These are phyloP conservation scores for Paguma larvata DNA, from an alignment of 2,797 vertebrate genomes.

Conservation along the genomic window DNA sequence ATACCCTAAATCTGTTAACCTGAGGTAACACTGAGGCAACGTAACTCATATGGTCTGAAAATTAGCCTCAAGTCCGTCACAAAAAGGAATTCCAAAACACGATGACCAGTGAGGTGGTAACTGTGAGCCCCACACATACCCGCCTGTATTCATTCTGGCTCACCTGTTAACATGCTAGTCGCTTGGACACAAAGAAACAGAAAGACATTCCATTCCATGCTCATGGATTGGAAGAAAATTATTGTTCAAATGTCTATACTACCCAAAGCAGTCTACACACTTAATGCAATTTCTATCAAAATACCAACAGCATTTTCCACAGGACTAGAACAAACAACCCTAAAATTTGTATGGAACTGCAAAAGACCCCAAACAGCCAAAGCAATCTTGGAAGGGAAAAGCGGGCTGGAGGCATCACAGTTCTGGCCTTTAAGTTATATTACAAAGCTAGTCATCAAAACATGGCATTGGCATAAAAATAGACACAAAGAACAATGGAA, in stretches of 20 bases:
- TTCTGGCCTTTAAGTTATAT: neutral
- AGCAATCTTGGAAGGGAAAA: neutral
- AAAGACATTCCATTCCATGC: neutral
- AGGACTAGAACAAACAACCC: neutral
- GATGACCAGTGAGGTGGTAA: neutral
- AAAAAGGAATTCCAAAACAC: neutral
- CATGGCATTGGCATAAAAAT: neutral
- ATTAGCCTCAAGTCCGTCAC: neutral
- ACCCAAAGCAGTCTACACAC: neutral
- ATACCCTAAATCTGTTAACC: neutral
- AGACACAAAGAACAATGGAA: neutral
- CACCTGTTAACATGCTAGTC: neutral
- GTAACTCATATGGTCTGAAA: neutral
- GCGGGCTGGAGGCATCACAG: neutral
- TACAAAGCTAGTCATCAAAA: neutral
- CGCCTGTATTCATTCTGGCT: neutral
- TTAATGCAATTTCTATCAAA: neutral
- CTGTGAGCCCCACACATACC: neutral
- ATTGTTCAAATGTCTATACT: neutral
- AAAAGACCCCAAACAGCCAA: neutral
- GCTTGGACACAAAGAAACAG: neutral
- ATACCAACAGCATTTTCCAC: neutral
- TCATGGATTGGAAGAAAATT: neutral
- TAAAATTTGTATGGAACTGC: neutral
- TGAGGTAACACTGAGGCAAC: neutral